Conservation (phyloP, 1,140 invertebrate genomes). For the Achroia grisella region DNA sequence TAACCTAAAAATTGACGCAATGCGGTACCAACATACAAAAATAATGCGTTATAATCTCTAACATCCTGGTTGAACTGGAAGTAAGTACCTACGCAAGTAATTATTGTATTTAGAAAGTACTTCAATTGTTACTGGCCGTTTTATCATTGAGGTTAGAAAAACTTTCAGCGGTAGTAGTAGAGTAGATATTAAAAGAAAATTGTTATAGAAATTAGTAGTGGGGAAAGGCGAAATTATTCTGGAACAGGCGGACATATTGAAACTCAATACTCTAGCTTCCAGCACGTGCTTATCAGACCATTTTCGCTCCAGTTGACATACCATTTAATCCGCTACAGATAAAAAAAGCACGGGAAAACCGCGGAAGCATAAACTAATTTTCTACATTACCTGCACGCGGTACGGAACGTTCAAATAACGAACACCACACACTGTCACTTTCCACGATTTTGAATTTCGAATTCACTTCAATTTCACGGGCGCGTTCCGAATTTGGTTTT, state of each 20-base stretch:
- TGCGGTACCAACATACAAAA: slow-evolving; percentile 1
- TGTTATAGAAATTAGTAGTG: slow-evolving; percentile 13
- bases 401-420: slow-evolving; percentile 15
- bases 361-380: not conserved
- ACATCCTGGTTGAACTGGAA: too few relatives aligned
- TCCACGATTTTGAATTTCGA: slow-evolving; percentile 16
- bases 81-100: too few relatives aligned
- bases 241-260: slow-evolving; percentile 55
- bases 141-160: slow-evolving; percentile 21
- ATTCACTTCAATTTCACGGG: slow-evolving; percentile 34
- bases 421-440: slow-evolving; percentile 55
- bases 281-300: slow-evolving; percentile 12
- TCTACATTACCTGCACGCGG: slow-evolving; percentile 46
- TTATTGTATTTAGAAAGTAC: not conserved
- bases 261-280: slow-evolving; percentile 49
- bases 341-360: slow-evolving; percentile 9
- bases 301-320: not conserved
- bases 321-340: slow-evolving; percentile 6
- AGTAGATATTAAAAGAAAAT: slow-evolving; percentile 12
- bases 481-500: slow-evolving; percentile 43
- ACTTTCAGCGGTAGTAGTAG: slow-evolving; percentile 5
- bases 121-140: not conserved
- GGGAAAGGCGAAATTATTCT: slow-evolving; percentile 39
- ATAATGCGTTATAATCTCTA: too few relatives aligned
- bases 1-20: not conserved